These are phyloP conservation scores for Stegodyphus dumicola DNA, from an alignment of 1,140 invertebrate genomes.

Conservation along the genomic window DNA sequence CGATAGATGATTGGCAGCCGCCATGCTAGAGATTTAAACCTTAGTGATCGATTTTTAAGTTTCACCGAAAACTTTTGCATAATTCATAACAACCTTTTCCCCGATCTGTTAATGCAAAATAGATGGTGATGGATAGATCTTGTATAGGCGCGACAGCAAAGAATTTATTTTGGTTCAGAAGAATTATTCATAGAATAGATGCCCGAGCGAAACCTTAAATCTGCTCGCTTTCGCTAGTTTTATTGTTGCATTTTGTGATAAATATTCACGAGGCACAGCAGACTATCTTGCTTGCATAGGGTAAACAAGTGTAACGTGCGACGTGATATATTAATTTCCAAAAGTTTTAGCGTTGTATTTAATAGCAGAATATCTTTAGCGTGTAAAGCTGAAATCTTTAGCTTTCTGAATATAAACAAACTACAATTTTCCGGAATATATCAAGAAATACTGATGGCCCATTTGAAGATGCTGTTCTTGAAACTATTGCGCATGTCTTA, in stretches of 20 bases:
- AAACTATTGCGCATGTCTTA: too few species aligned
- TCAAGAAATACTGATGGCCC: too few species aligned
- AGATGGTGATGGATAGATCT: conserved; percentile 51
- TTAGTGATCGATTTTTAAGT: conserved; percentile 56
- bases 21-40: conserved; percentile 21
- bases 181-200: conserved; percentile 42
- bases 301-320: conserved; percentile 4
- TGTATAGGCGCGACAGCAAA: conserved; percentile 5
- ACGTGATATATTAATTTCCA: not conserved
- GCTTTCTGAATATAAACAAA: too few species aligned
- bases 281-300: not conserved
- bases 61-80: conserved; percentile 50
- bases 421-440: too few species aligned
- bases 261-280: conserved; percentile 8
- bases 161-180: conserved; percentile 29
- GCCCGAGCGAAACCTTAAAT: conserved; percentile 23
- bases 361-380: too few species aligned
- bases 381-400: too few species aligned
- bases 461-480: too few species aligned
- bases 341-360: not conserved
- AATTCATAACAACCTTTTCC: conserved; percentile 49
- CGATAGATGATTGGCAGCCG: conserved; percentile 21
- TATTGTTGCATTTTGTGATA: conserved; percentile 12
- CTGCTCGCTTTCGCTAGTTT: conserved; percentile 4
- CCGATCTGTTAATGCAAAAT: conserved; percentile 53